Evolutionary conservation across 2,888 invertebrate genomes (phyloP).

Genomic region (Dryocosmus kuriphilus): DNA sequence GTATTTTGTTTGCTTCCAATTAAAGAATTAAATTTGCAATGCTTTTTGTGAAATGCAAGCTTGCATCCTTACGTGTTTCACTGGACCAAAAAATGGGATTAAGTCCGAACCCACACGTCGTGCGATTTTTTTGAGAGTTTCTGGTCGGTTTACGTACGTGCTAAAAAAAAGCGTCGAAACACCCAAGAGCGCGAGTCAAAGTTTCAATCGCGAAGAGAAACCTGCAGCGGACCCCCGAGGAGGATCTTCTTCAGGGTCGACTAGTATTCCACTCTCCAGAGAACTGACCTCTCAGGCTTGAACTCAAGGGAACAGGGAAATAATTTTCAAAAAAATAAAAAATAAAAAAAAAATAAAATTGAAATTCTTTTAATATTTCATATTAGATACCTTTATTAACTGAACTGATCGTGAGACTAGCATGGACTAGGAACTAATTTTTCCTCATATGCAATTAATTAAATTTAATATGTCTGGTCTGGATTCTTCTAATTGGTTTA

Average conservation of each 20-base stretch:
- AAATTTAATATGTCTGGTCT: background rate
- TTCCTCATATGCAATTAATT: background rate
- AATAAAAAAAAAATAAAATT: too few species aligned
- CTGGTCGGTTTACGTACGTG: conserved; percentile 31
- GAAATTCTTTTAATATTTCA: background rate
- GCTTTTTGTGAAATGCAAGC: background rate
- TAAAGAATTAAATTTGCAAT: background rate
- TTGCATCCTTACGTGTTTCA: background rate
- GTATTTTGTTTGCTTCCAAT: background rate
- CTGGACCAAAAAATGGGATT: background rate
- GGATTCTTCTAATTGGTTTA: background rate
- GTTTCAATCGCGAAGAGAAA: conserved; percentile 32
- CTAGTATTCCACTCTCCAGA: conserved; percentile 15
- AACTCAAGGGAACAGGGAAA: background rate
- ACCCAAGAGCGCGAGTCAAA: conserved; percentile 27
- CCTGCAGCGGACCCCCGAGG: conserved; percentile 23
- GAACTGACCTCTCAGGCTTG: background rate
- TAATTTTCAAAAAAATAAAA: too few species aligned
- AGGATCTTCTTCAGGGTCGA: conserved; percentile 13
- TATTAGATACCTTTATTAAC: background rate
- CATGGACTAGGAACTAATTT: background rate
- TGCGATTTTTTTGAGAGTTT: conserved; percentile 29
- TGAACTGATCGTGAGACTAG: too few species aligned
- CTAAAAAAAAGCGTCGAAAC: conserved; percentile 29
- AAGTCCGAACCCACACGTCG: conserved; percentile 13